These are phyloP conservation scores for Resseliella maxima DNA, from an alignment of 2,888 invertebrate species.

Conservation along the genomic window DNA sequence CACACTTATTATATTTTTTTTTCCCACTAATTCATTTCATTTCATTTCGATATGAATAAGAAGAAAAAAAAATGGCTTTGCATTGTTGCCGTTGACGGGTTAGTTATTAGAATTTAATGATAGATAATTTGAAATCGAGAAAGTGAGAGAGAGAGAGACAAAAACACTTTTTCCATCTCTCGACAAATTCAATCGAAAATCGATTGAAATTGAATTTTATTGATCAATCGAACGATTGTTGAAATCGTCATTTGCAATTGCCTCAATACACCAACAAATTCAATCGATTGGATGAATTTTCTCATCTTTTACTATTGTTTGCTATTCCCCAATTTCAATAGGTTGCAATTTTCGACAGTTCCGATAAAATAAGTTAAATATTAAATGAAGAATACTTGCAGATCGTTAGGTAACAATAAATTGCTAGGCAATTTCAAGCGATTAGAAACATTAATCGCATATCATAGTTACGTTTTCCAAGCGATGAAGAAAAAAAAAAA, in stretches of 20 bases:
- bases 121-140: background rate
- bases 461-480: background rate
- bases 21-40: too few species aligned
- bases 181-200: background rate
- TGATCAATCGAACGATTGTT: background rate
- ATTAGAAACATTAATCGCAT: slow-evolving; percentile 10
- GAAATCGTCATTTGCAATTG: background rate
- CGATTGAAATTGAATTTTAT: slow-evolving; percentile 4
- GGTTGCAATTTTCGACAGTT: background rate
- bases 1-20: too few species aligned
- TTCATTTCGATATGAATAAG: background rate
- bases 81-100: background rate
- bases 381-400: background rate
- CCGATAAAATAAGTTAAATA: background rate
- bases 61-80: background rate
- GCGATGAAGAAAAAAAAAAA: background rate
- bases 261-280: background rate
- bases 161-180: background rate
- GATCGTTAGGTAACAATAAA: slow-evolving; percentile 19
- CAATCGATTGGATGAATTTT: background rate
- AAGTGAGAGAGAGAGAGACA: too few species aligned
- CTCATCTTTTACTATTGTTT: background rate
- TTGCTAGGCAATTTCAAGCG: background rate
- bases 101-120: slow-evolving; percentile 24
- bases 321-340: background rate